A percentile compares a stretch with the other conserved stretches of the same genome.
Evolutionary conservation across 2,797 vertebrate genomes (phyloP).

Genomic region (Hemitrygon akajei): DNA sequence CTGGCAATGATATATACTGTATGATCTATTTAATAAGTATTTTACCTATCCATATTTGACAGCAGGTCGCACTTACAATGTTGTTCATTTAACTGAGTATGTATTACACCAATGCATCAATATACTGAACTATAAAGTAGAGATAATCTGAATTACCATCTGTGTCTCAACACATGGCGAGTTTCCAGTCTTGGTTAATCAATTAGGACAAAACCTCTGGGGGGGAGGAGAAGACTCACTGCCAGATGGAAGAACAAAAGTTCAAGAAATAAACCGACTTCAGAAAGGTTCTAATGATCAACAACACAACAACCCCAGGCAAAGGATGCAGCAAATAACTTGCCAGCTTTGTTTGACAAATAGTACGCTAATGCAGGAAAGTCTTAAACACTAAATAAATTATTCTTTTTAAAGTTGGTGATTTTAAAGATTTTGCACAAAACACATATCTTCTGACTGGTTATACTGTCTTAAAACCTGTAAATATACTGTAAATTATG

Average conservation of each 20-base stretch:
- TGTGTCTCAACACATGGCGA: neutral
- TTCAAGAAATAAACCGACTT: neutral
- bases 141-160: neutral
- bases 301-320: neutral
- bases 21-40: neutral
- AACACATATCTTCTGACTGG: neutral
- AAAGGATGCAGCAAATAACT: neutral
- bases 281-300: neutral
- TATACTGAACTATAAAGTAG: neutral
- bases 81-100: neutral
- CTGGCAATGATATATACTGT: neutral
- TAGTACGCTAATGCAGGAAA: neutral
- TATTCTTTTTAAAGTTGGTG: neutral
- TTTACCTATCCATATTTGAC: neutral
- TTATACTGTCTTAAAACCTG: neutral
- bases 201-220: neutral
- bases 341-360: neutral
- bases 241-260: slow-evolving; percentile 11
- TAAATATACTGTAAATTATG: neutral
- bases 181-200: slow-evolving; percentile 13
- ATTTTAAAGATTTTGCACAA: neutral
- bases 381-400: neutral
- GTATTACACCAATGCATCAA: neutral
- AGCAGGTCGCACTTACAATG: neutral
- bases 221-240: neutral